Evolutionary conservation across 2,888 invertebrate species (phyloP), one percentile per base, ranked within the genome.

Genomic region (Diplolepis rosae): DNA sequence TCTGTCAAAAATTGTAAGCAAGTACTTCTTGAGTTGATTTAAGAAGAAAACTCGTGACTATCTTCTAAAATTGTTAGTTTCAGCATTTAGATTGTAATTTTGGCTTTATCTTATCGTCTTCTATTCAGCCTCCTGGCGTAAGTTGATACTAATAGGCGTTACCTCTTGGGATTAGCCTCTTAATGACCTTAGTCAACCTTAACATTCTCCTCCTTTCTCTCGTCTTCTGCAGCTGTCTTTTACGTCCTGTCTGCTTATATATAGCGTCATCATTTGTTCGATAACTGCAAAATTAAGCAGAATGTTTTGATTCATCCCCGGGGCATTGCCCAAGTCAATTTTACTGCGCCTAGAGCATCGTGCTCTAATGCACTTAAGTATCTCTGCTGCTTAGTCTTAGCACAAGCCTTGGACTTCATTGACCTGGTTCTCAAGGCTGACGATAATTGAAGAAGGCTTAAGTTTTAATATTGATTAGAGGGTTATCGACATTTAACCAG

Each of bases 251-350:
- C 7, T 32, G 24, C 11, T 24, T 48, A 66, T 50, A n/a, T n/a
- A 66, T 48, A 30, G 54, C 66, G 72, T 71, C 72, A 71, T 77
- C 73, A 76, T 76, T 79, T 77, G 76, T 78, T 74, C 75, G 76
- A 77, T 79, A 76, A 77, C 79, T 75, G 70, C 71, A 68, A 77
- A 82, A 80, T 79, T 80, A 80, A 75, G 74, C 70, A 32, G 69
- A 68, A 75, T 73, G 73, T 71, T 74, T 73, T 71, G 72, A 77
- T 68, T 68, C 69, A 35, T 72, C 78, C 70, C 75, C 9, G 15
- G 35, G 70, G 75, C 27, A 39, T 65, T 66, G 61, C 39, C 39
- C 24, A 61, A 61, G 24, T 61, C 39, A 39, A 61, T 61, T 61
- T 61, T 39, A 61, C 39, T 61, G 35, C 22, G 22, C 32, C 32